Conservation (phyloP, 1,140 invertebrate species). For the Heliconius eleuchia region DNA sequence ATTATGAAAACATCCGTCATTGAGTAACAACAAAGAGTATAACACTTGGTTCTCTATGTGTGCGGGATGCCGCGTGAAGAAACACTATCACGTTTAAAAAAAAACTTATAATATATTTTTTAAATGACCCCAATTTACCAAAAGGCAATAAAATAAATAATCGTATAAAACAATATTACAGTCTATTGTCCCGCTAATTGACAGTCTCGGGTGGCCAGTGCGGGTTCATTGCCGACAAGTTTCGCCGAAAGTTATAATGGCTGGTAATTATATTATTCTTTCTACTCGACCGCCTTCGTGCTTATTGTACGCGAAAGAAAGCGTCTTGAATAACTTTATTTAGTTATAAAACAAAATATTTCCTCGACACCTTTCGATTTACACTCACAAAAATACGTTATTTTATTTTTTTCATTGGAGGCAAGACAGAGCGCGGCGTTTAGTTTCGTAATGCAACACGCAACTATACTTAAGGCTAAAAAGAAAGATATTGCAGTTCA, state of each 20-base stretch:
- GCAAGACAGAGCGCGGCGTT: not conserved
- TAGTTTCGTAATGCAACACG: not conserved
- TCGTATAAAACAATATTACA: not conserved
- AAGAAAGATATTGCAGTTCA: no score
- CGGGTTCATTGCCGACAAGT: conserved; percentile 1
- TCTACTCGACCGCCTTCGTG: not conserved
- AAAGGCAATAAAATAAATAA: not conserved
- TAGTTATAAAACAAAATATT: not conserved
- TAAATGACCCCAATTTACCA: no score
- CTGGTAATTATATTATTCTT: conserved; percentile 14
- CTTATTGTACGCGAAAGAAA: conserved; percentile 21
- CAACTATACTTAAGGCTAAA: no score
- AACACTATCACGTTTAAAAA: no score
- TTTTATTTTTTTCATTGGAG: no score
- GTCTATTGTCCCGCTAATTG: conserved; percentile 2
- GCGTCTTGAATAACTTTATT: not conserved
- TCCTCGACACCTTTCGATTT: not conserved
- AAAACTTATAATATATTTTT: no score
- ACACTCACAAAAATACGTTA: no score
- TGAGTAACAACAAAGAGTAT: no score
- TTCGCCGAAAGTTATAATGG: conserved; percentile 26
- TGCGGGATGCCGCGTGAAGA: no score
- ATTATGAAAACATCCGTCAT: no score
- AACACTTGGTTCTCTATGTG: no score
- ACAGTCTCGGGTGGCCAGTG: not conserved